These are phyloP conservation scores for Sminthurides aquaticus DNA, from an alignment of 2,888 invertebrate genomes.

Conservation along the genomic window DNA sequence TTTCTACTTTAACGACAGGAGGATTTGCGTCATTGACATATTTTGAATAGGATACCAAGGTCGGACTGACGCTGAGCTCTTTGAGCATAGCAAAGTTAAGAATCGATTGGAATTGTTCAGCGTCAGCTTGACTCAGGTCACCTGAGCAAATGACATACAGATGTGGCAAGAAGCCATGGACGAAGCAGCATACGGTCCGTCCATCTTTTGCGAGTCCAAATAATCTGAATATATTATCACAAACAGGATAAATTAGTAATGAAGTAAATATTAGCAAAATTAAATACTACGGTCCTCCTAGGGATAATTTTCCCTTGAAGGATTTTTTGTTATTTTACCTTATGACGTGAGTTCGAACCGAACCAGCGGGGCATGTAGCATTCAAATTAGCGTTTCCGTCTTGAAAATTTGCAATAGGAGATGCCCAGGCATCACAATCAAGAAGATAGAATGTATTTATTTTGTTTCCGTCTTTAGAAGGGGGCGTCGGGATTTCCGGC, in stretches of 20 bases:
- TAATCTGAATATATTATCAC: too few relatives aligned
- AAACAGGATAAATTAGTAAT: too few relatives aligned
- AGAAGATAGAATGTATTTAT: neutral
- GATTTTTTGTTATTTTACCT: too few relatives aligned
- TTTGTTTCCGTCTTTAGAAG: too few relatives aligned
- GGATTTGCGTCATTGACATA: neutral
- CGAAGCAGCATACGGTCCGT: neutral
- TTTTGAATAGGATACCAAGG: neutral
- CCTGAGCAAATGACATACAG: neutral
- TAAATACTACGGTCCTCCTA: too few relatives aligned
- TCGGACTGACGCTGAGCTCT: neutral
- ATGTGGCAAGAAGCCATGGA: neutral
- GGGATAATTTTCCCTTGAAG: too few relatives aligned
- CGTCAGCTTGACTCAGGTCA: neutral
- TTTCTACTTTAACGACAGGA: neutral
- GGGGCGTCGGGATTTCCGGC: too few relatives aligned
- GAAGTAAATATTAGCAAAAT: neutral
- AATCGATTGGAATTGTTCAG: neutral
- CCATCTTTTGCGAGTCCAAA: neutral
- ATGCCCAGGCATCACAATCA: neutral
- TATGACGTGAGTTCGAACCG: neutral
- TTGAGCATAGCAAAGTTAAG: neutral
- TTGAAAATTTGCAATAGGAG: neutral
- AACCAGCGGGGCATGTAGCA: too few relatives aligned
- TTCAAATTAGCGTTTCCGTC: too few relatives aligned